Conservation (phyloP, 2,113 vertebrate genomes). For the Phylloscopus whistleri region DNA sequence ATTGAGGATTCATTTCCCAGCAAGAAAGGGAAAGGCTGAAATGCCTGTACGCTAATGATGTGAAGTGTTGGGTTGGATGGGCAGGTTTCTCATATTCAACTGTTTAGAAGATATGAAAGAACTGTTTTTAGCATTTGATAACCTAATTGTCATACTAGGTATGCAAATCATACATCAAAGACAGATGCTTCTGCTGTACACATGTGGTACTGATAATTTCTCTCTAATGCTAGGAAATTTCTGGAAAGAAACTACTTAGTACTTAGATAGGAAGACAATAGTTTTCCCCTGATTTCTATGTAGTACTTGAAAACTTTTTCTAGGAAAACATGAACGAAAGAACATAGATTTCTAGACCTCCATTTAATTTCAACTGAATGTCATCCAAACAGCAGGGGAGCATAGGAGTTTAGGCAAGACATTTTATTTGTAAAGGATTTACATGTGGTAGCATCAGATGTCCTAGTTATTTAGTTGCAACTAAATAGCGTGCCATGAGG, state of each 20-base stretch:
- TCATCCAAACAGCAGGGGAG: background rate
- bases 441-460: background rate
- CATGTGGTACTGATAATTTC: background rate
- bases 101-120: background rate
- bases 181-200: background rate
- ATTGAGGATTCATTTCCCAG: background rate
- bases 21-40: background rate
- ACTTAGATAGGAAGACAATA: background rate
- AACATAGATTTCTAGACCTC: background rate
- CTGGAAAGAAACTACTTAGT: background rate
- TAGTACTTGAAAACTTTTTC: background rate
- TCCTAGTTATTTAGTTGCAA: background rate
- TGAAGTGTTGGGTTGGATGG: background rate
- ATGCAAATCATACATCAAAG: background rate
- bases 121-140: background rate
- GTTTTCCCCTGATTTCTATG: background rate
- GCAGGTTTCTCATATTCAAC: background rate
- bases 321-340: background rate
- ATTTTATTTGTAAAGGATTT: background rate
- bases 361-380: background rate
- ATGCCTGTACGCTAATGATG: background rate
- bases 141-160: background rate
- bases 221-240: background rate
- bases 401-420: background rate
- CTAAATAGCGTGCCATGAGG: background rate